phyloP scores from a whole-genome alignment of 2,113 vertebrate species.

The Onychostoma macrolepis region DNA sequence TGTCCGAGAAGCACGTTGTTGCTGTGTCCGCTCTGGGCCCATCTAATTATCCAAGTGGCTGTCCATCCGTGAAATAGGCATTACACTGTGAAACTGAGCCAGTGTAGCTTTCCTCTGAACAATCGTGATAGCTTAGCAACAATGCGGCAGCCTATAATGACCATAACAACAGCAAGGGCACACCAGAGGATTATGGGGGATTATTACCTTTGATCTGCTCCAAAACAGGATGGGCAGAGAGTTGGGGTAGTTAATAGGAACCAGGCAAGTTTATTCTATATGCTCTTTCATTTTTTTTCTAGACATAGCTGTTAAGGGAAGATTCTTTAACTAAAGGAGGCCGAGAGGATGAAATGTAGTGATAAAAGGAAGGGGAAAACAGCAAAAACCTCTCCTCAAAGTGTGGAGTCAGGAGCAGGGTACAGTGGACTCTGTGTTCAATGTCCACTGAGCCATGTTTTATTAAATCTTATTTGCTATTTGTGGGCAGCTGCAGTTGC shows the following conservation, averaged over 20 bases:
- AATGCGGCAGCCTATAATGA: constrained; percentile 45
- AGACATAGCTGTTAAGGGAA: background rate
- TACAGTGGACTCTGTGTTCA: background rate
- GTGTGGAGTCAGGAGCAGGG: background rate
- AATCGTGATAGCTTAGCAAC: constrained; percentile 32
- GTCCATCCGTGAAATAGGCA: constrained; percentile 53
- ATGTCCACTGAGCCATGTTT: background rate
- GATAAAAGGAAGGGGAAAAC: background rate
- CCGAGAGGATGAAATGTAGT: background rate
- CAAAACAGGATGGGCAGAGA: constrained; percentile 43
- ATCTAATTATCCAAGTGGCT: constrained; percentile 51
- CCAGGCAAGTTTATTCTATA: constrained; percentile 19
- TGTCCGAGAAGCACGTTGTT: constrained; percentile 19
- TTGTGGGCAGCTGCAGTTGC: background rate
- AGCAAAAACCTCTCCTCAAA: background rate
- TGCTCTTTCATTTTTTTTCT: background rate
- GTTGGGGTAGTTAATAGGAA: constrained; percentile 35
- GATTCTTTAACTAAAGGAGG: background rate
- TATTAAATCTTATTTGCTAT: background rate
- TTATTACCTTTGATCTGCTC: constrained; percentile 60
- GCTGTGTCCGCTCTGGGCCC: constrained; percentile 27
- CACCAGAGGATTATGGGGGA: constrained; percentile 57
- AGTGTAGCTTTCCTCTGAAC: constrained; percentile 37
- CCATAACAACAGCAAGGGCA: constrained; percentile 45
- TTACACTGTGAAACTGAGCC: constrained; percentile 55